These are phyloP conservation scores for Agapornis canus DNA, from an alignment of 2,797 vertebrate genomes.

Conservation along the genomic window DNA sequence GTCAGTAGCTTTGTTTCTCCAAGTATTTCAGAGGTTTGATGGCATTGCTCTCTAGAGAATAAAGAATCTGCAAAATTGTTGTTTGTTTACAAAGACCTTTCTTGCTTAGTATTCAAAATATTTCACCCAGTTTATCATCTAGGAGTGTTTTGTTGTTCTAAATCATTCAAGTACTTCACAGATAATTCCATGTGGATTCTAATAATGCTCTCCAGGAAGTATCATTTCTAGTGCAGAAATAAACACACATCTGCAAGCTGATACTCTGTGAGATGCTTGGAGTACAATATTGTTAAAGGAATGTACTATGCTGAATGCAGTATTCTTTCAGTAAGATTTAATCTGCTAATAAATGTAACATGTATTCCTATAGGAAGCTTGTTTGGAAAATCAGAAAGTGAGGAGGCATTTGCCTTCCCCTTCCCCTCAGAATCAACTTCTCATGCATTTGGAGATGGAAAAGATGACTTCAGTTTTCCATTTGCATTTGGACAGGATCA, in stretches of 20 bases:
- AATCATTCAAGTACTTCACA: not conserved
- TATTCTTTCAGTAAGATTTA: not conserved
- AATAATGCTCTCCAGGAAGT: not conserved
- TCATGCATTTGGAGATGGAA: slow-evolving; percentile 75
- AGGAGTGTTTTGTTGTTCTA: not conserved
- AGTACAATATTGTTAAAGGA: not conserved
- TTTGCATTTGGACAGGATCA: slow-evolving; percentile 81
- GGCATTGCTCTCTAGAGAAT: not conserved
- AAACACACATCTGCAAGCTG: not conserved
- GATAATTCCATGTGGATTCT: not conserved
- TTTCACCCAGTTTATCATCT: not conserved
- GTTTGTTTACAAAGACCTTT: not conserved
- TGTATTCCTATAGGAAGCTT: slow-evolving; percentile 70
- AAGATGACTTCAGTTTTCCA: slow-evolving; percentile 78
- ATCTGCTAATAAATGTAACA: not conserved
- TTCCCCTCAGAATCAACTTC: slow-evolving; percentile 71
- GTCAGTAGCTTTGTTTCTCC: not conserved
- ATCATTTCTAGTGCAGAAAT: not conserved
- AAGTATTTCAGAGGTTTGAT: not conserved
- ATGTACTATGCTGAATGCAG: not conserved
- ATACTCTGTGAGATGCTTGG: not conserved
- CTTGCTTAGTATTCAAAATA: not conserved
- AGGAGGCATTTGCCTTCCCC: slow-evolving; percentile 77
- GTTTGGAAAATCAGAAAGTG: slow-evolving; percentile 78
- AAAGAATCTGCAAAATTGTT: not conserved